Conservation (phyloP, 1,140 invertebrate genomes). For the Rhopalosiphum maidis region DNA sequence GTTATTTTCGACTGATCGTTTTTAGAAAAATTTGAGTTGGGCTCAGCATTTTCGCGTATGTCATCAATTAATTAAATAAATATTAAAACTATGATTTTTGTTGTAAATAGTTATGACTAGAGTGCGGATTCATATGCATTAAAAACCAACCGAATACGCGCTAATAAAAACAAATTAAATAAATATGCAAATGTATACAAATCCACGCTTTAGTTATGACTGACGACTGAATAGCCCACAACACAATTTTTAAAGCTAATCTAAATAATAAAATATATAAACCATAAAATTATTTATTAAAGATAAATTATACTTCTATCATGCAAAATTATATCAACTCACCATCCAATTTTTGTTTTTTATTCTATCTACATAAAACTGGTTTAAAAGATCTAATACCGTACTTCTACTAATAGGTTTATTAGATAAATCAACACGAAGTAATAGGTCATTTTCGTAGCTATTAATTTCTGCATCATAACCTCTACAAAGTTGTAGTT, state of each 20-base stretch:
- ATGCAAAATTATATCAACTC: neutral
- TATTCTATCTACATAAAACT: neutral
- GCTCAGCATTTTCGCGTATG: constrained; percentile 76
- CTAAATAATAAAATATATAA: constrained; percentile 22
- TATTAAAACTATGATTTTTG: no score
- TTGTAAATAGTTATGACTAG: constrained; percentile 79
- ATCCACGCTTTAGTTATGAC: no score
- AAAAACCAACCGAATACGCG: no score
- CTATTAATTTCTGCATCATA: no score
- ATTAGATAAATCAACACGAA: constrained; percentile 62
- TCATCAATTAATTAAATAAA: no score
- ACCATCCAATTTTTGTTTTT: constrained; percentile 44
- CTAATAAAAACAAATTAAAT: no score
- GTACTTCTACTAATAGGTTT: constrained; percentile 67
- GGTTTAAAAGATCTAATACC: constrained; percentile 64
- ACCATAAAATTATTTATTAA: neutral
- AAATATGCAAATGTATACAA: no score
- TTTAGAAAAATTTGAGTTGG: no score
- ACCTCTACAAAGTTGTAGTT: no score
- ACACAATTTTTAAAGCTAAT: constrained; percentile 46
- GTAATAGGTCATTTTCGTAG: no score
- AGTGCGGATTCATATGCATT: no score
- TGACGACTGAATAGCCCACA: constrained; percentile 65
- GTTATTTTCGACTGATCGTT: no score
- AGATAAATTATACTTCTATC: neutral